Conservation (phyloP, 2,888 invertebrate species). For the Altica lythri region DNA sequence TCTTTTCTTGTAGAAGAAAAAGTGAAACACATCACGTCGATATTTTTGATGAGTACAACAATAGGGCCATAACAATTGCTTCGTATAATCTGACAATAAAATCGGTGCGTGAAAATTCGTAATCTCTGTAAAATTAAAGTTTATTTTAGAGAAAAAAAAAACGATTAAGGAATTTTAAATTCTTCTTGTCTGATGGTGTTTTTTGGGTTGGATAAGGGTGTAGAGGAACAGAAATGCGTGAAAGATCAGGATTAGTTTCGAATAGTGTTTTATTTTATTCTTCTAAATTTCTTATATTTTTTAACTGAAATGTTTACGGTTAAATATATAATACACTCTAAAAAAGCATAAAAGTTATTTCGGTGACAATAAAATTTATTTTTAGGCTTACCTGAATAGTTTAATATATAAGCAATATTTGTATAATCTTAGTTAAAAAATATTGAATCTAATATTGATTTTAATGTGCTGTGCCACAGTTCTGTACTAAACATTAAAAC, state of each 20-base stretch:
- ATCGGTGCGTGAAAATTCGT: slow-evolving; percentile 21
- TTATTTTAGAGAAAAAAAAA: slow-evolving; percentile 13
- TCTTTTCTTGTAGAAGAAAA: background rate
- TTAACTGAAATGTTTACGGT: too few relatives aligned
- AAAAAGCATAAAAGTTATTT: too few relatives aligned
- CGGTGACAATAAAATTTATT: too few relatives aligned
- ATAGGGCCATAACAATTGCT: background rate
- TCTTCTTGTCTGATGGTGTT: background rate
- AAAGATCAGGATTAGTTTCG: slow-evolving; percentile 20
- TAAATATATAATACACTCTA: too few relatives aligned
- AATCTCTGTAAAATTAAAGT: slow-evolving; percentile 24
- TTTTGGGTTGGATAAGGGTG: slow-evolving; percentile 15
- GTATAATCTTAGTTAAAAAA: too few relatives aligned
- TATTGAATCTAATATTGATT: too few relatives aligned
- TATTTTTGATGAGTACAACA: slow-evolving; percentile 3
- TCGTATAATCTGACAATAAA: slow-evolving; percentile 9
- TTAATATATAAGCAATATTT: too few relatives aligned
- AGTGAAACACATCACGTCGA: background rate
- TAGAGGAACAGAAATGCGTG: slow-evolving; percentile 11
- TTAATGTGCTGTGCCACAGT: too few relatives aligned
- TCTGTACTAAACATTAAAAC: too few relatives aligned
- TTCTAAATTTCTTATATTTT: too few relatives aligned
- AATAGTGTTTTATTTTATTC: slow-evolving; percentile 17
- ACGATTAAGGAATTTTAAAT: background rate
- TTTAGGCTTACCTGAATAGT: too few relatives aligned